Percentiles rank a stretch among this genome's conserved stretches.
phyloP scores from a whole-genome alignment of 64 coral and sea anemone species.

The Pachyseris speciosa region DNA sequence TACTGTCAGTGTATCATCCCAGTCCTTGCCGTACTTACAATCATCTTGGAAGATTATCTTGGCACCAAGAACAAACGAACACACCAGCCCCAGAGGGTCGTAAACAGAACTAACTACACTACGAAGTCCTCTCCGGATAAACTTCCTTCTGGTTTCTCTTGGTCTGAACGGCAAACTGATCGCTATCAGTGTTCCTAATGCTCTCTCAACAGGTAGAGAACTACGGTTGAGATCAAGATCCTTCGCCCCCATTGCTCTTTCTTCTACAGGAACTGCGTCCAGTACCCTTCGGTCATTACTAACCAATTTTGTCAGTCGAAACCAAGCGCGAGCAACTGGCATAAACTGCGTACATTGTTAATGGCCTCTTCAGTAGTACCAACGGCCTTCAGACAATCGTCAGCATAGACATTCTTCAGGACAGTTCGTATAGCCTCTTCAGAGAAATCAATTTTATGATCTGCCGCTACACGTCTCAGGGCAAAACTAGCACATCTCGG shows the following conservation, averaged over 20 bases:
- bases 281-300: slow-evolving; percentile 4
- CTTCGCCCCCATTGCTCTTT: background rate
- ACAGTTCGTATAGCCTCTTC: slow-evolving; percentile 5
- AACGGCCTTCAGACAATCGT: slow-evolving; percentile 5
- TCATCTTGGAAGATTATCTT: background rate
- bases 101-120: background rate
- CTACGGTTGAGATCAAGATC: background rate
- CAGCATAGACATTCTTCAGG: background rate
- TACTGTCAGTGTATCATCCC: background rate
- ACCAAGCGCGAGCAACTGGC: background rate
- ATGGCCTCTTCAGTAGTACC: background rate
- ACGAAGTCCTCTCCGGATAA: background rate
- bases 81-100: background rate
- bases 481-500: slow-evolving; percentile 26
- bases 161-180: background rate
- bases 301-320: background rate
- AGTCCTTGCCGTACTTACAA: background rate
- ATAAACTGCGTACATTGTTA: background rate
- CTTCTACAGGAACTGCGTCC: background rate
- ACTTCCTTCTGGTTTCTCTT: background rate
- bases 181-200: background rate
- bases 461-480: background rate
- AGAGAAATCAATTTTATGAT: background rate
- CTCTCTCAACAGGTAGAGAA: slow-evolving; percentile 15
- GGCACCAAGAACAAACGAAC: too few species aligned